These are phyloP conservation scores for Lepisosteus oculatus DNA, from an alignment of 2,113 vertebrate genomes.

Conservation along the genomic window DNA sequence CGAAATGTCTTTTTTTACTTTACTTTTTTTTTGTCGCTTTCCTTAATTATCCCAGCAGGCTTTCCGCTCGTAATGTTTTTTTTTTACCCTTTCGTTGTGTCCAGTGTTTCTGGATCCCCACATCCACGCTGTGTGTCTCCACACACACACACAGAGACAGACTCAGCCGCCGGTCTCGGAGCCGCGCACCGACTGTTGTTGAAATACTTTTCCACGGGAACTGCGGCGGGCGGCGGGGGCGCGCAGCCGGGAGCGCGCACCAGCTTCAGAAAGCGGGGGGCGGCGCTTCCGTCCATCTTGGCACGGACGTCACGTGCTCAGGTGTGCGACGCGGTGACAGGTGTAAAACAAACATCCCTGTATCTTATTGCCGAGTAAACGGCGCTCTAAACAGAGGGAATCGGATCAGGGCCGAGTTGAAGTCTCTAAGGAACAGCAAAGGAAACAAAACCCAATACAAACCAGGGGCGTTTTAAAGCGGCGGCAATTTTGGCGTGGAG, in stretches of 20 bases:
- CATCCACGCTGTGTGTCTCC: slow-evolving; percentile 42
- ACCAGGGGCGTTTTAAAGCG: too few species aligned
- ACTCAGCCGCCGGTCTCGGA: slow-evolving; percentile 51
- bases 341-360: too few species aligned
- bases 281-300: too few species aligned
- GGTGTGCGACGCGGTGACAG: too few species aligned
- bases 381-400: slow-evolving; percentile 44
- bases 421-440: too few species aligned
- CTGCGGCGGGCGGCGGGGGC: background rate
- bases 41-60: slow-evolving; percentile 12
- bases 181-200: slow-evolving; percentile 54
- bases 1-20: slow-evolving; percentile 40
- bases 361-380: too few species aligned
- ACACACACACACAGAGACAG: slow-evolving; percentile 50
- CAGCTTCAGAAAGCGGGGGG: too few species aligned
- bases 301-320: too few species aligned
- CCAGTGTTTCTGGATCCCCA: slow-evolving; percentile 34
- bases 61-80: background rate
- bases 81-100: slow-evolving; percentile 42
- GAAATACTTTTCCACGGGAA: slow-evolving; percentile 47
- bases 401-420: background rate
- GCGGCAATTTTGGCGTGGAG: too few species aligned
- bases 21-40: background rate
- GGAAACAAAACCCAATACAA: too few species aligned
- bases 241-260: background rate